Conservation (phyloP, 2,113 vertebrate genomes). For the Aspidoscelis tigris region DNA sequence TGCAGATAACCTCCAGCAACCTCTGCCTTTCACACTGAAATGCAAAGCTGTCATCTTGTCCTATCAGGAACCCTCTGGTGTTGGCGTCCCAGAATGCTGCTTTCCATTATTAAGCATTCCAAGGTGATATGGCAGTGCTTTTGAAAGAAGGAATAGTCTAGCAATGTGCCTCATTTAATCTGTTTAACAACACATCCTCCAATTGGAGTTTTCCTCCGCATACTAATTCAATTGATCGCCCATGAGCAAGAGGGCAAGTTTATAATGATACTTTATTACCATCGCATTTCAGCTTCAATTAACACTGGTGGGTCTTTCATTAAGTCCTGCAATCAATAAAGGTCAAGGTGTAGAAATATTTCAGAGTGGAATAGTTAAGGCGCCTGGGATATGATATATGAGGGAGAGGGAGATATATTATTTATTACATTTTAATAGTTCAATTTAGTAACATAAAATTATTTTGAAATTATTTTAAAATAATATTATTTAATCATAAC, state of each 20-base stretch:
- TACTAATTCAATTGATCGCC: slow-evolving; percentile 14
- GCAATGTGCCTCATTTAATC: background rate
- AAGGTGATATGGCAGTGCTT: slow-evolving; percentile 2
- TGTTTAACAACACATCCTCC: background rate
- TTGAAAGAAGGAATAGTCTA: background rate
- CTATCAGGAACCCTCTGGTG: background rate
- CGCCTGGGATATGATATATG: background rate
- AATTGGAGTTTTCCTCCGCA: slow-evolving; percentile 11
- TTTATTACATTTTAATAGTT: too few species aligned
- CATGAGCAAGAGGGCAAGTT: background rate
- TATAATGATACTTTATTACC: background rate
- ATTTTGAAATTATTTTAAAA: too few species aligned
- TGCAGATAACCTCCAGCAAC: slow-evolving; percentile 5
- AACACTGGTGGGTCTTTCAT: slow-evolving; percentile 7
- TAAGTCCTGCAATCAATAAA: background rate
- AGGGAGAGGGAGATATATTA: rapidly evolving
- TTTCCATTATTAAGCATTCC: slow-evolving; percentile 23
- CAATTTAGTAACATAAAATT: too few species aligned
- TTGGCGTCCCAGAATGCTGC: background rate
- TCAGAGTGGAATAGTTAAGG: background rate
- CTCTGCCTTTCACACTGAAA: background rate
- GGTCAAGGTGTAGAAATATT: background rate
- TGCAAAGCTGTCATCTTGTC: slow-evolving; percentile 33
- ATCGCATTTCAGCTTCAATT: background rate
- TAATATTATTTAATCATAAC: too few species aligned